phyloP scores from a whole-genome alignment of 2,113 vertebrate species.

The Marmota monax region DNA sequence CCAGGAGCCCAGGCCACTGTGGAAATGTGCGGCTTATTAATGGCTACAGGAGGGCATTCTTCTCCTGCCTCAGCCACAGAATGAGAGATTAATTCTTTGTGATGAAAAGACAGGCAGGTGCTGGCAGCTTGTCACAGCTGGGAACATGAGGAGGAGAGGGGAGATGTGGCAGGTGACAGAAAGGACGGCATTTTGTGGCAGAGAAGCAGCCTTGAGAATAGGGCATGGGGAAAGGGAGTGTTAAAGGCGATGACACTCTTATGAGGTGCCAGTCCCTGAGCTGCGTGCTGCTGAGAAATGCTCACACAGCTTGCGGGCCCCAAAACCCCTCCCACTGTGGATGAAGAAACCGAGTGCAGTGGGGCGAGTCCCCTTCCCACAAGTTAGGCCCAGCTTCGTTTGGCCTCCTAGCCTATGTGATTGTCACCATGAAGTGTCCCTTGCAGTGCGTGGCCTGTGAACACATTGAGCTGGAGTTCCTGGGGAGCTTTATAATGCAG shows the following conservation, averaged over 20 bases:
- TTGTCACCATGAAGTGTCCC: background rate
- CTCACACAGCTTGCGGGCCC: background rate
- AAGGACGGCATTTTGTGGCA: background rate
- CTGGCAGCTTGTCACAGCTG: background rate
- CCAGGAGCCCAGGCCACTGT: constrained; percentile 10
- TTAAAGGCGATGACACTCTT: background rate
- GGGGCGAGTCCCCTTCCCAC: background rate
- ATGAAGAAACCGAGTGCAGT: background rate
- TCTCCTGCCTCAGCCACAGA: background rate
- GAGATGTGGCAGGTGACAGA: background rate
- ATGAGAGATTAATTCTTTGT: constrained; percentile 50
- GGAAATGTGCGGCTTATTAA: constrained; percentile 4
- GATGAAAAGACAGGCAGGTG: constrained; percentile 49
- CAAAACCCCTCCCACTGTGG: background rate
- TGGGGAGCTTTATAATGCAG: background rate
- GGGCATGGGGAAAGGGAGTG: background rate
- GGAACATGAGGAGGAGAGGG: background rate
- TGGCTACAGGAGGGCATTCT: constrained; percentile 46
- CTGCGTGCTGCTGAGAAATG: background rate
- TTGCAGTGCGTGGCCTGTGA: background rate
- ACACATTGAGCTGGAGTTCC: background rate
- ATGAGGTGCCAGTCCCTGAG: background rate
- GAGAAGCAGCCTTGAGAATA: background rate
- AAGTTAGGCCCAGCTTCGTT: background rate
- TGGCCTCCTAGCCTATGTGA: fast-evolving